Evolutionary conservation across 2,888 invertebrate genomes (phyloP), one percentile per base, ranked within the genome.

Genomic region (Erynnis tages): DNA sequence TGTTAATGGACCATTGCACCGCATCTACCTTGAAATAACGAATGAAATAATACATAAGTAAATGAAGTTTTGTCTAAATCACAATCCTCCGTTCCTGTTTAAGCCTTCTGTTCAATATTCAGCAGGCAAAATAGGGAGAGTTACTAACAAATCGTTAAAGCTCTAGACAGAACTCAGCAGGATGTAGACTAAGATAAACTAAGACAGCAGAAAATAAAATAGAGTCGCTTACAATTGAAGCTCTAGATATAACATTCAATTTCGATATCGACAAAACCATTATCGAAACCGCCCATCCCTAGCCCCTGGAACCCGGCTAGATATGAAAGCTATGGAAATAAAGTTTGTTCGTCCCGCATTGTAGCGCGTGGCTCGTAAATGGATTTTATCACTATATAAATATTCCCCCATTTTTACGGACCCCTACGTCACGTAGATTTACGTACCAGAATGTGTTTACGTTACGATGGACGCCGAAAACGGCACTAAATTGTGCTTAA

Each of bases 381-480:
- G 84, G 82, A 83, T 85, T 86, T 85, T 84, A 85, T 86, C 84
- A 83, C 83, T 83, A 83, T 80, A 84, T 84, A 83, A 82, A 82
- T 82, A 80, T 75, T 73, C 76, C 71, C 72, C 71, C 70, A 69
- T 73, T 73, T 75, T 67, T 68, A 67, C 76, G 72, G 71, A 63
- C 59, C 56, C 57, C 59, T 58, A 65, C 71, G 70, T 67, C 67
- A 66, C 66, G 66, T 67, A 66, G 58, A 60, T 60, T 62, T 61
- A 60, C 60, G 55, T 58, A 57, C 38, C 55, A 29, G 44, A 50
- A 43, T 27, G 43, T 49, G 48, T 49, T 49, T 41, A 48, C 48
- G 48, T 48, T 48, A 41, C 34, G 6, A 50, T 43, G 49, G 49
- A 50, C 49, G 49, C 27, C 25, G 41, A 27, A 27, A 43, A 49